Evolutionary conservation across 2,113 vertebrate species (phyloP).

Genomic region (Hydrochoerus hydrochaeris): DNA sequence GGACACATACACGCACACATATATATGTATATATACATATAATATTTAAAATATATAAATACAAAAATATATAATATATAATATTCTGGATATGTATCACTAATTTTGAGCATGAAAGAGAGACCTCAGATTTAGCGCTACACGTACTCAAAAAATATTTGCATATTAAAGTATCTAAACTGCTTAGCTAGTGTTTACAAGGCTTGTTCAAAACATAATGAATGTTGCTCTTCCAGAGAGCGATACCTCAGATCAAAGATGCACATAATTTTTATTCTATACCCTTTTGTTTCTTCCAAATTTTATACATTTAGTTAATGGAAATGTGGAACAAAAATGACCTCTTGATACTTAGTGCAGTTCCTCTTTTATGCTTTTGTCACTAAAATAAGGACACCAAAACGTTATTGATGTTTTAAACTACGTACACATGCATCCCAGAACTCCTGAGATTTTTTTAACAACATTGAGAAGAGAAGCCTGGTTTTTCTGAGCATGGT

Average conservation of each 20-base stretch:
- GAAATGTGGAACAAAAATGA: background rate
- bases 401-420: background rate
- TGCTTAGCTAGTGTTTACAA: background rate
- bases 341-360: background rate
- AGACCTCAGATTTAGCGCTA: background rate
- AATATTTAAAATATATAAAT: background rate
- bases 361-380: background rate
- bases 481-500: background rate
- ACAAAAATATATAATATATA: background rate
- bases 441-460: background rate
- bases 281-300: background rate
- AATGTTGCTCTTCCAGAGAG: background rate
- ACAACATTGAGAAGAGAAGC: background rate
- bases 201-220: background rate
- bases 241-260: background rate
- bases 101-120: too few species aligned
- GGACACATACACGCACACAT: too few species aligned
- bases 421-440: background rate
- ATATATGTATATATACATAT: too few species aligned
- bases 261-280: background rate
- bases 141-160: background rate
- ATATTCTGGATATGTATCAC: background rate
- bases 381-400: slow-evolving; percentile 29
- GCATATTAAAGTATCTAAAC: background rate
- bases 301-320: slow-evolving; percentile 8